Evolutionary conservation across 2,113 vertebrate species (phyloP).

Genomic region (Rhinolophus ferrumequinum): DNA sequence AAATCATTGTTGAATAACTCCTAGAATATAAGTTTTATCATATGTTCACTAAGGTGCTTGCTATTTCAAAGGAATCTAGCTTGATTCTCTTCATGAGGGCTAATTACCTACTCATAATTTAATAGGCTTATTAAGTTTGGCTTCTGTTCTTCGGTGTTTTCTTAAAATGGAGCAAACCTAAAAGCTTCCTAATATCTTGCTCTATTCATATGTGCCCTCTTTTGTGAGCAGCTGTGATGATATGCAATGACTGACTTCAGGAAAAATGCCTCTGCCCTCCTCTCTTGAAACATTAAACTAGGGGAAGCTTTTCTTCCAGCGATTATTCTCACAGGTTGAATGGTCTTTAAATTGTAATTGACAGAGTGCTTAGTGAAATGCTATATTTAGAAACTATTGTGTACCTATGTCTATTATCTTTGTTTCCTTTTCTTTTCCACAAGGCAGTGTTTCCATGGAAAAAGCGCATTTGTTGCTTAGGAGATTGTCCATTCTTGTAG

Average conservation of each 20-base stretch:
- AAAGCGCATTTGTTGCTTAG: conserved; percentile 75
- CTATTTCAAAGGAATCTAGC: conserved; percentile 5
- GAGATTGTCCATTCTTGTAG: conserved; percentile 62
- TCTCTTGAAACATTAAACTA: conserved; percentile 31
- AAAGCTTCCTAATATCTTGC: not conserved
- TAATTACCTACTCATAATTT: conserved; percentile 27
- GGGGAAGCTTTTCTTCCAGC: conserved; percentile 45
- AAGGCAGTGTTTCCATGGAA: conserved; percentile 72
- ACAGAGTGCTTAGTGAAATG: conserved; percentile 63
- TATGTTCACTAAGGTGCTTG: not conserved
- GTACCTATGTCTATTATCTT: conserved; percentile 72
- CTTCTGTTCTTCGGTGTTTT: not conserved
- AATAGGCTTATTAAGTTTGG: conserved; percentile 45
- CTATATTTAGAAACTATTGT: conserved; percentile 76
- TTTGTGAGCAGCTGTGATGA: conserved; percentile 48
- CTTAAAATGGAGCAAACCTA: not conserved
- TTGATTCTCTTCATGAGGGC: not conserved
- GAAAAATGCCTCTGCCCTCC: conserved; percentile 7
- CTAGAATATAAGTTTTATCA: not conserved
- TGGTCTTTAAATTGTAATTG: conserved; percentile 73
- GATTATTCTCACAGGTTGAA: conserved; percentile 62
- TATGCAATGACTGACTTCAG: conserved; percentile 13
- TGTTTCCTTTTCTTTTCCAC: conserved; percentile 63
- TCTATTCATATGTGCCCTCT: not conserved
- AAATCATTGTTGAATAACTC: not conserved